Conservation (phyloP, 2,113 vertebrate genomes). For the Aegypius monachus region DNA sequence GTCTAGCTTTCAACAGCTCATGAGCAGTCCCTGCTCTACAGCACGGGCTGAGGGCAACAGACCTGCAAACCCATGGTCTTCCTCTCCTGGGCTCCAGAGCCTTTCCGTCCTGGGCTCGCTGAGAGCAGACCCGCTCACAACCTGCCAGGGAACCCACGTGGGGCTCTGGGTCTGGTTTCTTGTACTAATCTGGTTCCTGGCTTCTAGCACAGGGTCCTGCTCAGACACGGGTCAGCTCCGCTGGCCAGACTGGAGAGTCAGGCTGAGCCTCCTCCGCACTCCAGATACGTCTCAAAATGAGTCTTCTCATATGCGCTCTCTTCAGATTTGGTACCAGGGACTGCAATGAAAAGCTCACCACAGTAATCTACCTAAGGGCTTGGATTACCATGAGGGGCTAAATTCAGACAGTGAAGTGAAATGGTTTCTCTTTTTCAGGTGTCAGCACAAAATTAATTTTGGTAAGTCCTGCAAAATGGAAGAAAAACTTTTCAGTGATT, state of each 20-base stretch:
- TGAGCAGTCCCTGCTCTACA: background rate
- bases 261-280: background rate
- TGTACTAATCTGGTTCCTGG: background rate
- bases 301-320: background rate
- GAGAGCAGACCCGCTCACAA: background rate
- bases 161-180: background rate
- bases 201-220: background rate
- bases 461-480: background rate
- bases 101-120: background rate
- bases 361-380: background rate
- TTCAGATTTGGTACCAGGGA: background rate
- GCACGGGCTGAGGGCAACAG: background rate
- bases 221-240: rapidly evolving
- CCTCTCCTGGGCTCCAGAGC: background rate
- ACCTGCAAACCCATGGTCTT: background rate
- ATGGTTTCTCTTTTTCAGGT: background rate
- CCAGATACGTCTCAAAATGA: background rate
- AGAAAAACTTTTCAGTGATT: background rate
- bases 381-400: rapidly evolving
- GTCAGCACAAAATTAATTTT: background rate
- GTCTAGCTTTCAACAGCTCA: background rate
- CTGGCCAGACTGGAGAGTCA: background rate
- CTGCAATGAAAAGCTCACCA: background rate
- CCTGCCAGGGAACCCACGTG: background rate
- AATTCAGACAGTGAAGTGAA: background rate